These are phyloP conservation scores for Actinopyga echinites DNA, from an alignment of 53 echinoderm and acorn worm genomes.

Conservation along the genomic window DNA sequence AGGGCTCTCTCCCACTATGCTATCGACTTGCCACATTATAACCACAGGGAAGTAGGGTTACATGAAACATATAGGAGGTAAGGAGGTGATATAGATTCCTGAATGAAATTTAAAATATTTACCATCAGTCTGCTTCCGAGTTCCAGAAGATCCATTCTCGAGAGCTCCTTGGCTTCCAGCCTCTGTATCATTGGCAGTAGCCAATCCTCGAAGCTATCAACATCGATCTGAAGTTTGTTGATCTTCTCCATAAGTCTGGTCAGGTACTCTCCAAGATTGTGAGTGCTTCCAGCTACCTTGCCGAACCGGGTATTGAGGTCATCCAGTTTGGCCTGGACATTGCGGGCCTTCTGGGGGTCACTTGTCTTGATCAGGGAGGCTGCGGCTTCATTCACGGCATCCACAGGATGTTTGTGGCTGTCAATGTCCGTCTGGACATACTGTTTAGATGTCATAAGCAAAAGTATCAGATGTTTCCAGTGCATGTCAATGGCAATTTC, in stretches of 20 bases:
- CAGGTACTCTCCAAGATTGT: slow-evolving; percentile 85
- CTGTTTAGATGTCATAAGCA: slow-evolving; percentile 37
- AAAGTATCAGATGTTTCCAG: not conserved
- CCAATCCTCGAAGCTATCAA: slow-evolving; percentile 96
- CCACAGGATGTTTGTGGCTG: slow-evolving; percentile 83
- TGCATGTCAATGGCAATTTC: not conserved
- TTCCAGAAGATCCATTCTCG: slow-evolving; percentile 82
- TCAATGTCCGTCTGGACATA: slow-evolving; percentile 95
- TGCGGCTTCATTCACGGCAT: slow-evolving; percentile 89
- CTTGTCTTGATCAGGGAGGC: slow-evolving; percentile 77
- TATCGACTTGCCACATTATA: no score
- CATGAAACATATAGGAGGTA: no score
- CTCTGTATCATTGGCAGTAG: slow-evolving; percentile 86
- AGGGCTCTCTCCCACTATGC: no score
- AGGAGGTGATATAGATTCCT: no score
- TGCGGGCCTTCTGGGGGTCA: slow-evolving; percentile 80
- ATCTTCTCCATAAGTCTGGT: slow-evolving; percentile 79
- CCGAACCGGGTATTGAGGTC: slow-evolving; percentile 79
- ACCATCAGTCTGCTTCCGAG: slow-evolving; percentile 91
- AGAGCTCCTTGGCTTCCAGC: slow-evolving; percentile 86
- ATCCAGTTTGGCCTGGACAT: slow-evolving; percentile 72
- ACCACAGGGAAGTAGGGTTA: no score
- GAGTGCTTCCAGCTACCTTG: slow-evolving; percentile 70
- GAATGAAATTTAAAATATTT: slow-evolving; percentile 8
- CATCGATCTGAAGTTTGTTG: slow-evolving; percentile 79